Base-by-base conservation (phyloP, 1,140 invertebrate genomes). In the Drosophila equinoxialis region DNA sequence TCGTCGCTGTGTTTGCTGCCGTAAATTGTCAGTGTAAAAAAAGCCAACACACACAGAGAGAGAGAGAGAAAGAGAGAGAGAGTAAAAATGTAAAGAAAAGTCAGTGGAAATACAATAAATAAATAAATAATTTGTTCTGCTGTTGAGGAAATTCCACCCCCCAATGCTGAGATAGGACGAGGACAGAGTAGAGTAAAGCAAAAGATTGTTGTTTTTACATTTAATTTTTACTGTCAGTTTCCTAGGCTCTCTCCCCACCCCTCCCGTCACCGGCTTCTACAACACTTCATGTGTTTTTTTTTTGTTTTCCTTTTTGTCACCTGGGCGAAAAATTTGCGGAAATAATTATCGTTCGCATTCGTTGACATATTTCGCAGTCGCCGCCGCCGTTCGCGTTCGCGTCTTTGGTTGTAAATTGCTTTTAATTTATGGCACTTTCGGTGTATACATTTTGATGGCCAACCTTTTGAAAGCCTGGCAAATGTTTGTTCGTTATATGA, bases 311-410 rank as follows among this genome's bases (percentile, higher is more conserved):
- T 67, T 67, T 63, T 76, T 76, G 74, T 68, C 73, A 76, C 73
- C 73, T 77, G 72, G 23, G 54, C 63, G 55, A 74, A 64, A 74
- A 74, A 67, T 66, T 54, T 74, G 66, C 73, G 74, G 74, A 76
- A 69, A 76, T 60, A 64, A 76, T 76, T 76, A 76, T 76, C 65
- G 74, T 59, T 75, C 45, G 20, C 51, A 30, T 76, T 68, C 54
- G 73, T 75, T 74, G 65, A 59, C 73, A 75, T 59, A 75, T 68
- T 74, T 75, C 41, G 42, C 6, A 6, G 42, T 20, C 13, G 33
- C 20, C 41, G 35, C 35, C 10, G 35, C 3, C 3, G 35, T 37
- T 37, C 35, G 62, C 74, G 41, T 76, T 30, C 63, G 69, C 37
- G n/a, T 60, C 45, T 63, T 76, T 23, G 51, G 59, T 30, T 76